Conservation (phyloP, 2,797 vertebrate genomes). For the Spatula clypeata region DNA sequence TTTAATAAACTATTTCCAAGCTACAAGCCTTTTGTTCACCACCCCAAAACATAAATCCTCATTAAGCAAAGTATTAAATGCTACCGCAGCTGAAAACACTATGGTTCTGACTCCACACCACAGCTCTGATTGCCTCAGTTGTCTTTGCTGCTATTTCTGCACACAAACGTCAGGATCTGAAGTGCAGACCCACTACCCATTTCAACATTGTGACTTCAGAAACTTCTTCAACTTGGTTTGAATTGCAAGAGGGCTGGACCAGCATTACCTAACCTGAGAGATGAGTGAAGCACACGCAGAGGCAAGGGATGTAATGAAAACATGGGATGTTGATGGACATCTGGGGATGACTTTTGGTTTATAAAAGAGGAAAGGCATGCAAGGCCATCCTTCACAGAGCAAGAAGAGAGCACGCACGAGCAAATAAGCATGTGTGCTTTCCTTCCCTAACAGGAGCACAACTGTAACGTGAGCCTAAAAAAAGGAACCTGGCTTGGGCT, state of each 20-base stretch:
- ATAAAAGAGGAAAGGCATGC: neutral
- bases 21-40: fast-evolving
- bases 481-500: neutral
- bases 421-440: fast-evolving
- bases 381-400: neutral
- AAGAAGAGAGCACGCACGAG: fast-evolving
- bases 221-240: neutral
- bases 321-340: neutral
- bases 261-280: neutral
- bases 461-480: neutral
- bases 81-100: neutral
- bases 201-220: neutral
- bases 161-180: neutral
- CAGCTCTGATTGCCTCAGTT: neutral
- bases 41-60: neutral
- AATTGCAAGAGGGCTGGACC: neutral
- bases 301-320: neutral
- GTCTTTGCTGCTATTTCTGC: fast-evolving
- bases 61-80: neutral
- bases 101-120: neutral
- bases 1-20: neutral
- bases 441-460: neutral
- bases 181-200: neutral
- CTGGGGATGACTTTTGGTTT: neutral
- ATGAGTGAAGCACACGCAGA: fast-evolving